These are phyloP conservation scores for Littorina saxatilis DNA, from an alignment of 1,140 invertebrate genomes.

Conservation along the genomic window DNA sequence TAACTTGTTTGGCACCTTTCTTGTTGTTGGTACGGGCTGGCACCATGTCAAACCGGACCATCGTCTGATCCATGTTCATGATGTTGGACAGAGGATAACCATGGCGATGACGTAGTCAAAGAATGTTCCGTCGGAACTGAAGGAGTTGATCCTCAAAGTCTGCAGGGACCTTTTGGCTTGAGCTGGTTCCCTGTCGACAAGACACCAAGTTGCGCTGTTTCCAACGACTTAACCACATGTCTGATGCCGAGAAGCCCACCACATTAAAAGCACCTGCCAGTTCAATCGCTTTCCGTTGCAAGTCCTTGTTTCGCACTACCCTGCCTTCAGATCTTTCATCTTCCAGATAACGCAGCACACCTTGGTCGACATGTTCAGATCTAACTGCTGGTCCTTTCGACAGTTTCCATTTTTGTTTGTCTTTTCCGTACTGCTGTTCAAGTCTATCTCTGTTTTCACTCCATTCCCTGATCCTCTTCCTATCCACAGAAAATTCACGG, in stretches of 20 bases:
- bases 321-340: not conserved
- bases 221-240: not conserved
- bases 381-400: not conserved
- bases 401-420: not conserved
- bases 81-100: not conserved
- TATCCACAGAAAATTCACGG: not conserved
- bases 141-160: not conserved
- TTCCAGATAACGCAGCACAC: not conserved
- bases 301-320: not conserved
- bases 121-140: conserved; percentile 5
- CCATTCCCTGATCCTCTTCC: not conserved
- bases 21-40: too few relatives aligned
- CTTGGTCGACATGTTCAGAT: not conserved
- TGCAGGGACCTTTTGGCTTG: not conserved
- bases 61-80: too few relatives aligned
- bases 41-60: not conserved
- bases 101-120: not conserved
- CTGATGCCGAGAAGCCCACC: not conserved
- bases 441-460: not conserved
- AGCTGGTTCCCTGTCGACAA: not conserved
- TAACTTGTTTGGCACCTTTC: too few relatives aligned
- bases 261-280: not conserved
- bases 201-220: not conserved
- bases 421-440: not conserved
- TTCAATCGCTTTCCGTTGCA: not conserved